phyloP scores from a whole-genome alignment of 2,888 invertebrate genomes.

The Chymomyza procnemis region DNA sequence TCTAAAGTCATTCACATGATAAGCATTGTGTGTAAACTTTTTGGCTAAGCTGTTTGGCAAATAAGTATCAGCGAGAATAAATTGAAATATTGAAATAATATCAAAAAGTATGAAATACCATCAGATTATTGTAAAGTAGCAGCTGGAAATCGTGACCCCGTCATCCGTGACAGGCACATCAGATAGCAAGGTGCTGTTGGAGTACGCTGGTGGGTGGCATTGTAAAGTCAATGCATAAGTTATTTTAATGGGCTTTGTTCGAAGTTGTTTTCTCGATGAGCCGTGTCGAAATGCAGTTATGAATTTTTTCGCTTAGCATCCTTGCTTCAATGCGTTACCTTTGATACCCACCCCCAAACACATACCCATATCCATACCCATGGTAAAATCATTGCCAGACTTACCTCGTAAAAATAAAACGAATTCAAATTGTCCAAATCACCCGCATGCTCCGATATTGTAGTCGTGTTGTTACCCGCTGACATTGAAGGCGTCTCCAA shows the following conservation, averaged over 20 bases:
- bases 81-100: constrained; percentile 32
- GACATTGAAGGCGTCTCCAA: constrained; percentile 32
- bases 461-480: constrained; percentile 39
- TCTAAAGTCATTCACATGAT: constrained; percentile 38
- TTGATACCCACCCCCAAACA: not conserved
- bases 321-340: not conserved
- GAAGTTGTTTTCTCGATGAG: constrained; percentile 16
- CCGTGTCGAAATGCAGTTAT: constrained; percentile 7
- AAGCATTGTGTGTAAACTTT: not conserved
- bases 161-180: not conserved
- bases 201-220: not conserved
- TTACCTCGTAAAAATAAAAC: constrained; percentile 79
- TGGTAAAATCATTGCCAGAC: constrained; percentile 30
- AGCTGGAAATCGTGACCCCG: not conserved
- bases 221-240: constrained; percentile 47
- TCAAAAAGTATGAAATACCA: constrained; percentile 20
- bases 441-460: constrained; percentile 36
- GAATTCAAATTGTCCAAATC: constrained; percentile 75
- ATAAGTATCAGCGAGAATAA: constrained; percentile 15
- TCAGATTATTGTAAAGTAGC: not conserved
- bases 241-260: constrained; percentile 16
- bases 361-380: constrained; percentile 6
- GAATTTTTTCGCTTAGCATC: not conserved
- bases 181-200: too few relatives aligned
- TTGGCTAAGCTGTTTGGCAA: constrained; percentile 19